These are phyloP conservation scores for Steinernema hermaphroditum DNA, from an alignment of 2,888 invertebrate genomes.

Conservation along the genomic window DNA sequence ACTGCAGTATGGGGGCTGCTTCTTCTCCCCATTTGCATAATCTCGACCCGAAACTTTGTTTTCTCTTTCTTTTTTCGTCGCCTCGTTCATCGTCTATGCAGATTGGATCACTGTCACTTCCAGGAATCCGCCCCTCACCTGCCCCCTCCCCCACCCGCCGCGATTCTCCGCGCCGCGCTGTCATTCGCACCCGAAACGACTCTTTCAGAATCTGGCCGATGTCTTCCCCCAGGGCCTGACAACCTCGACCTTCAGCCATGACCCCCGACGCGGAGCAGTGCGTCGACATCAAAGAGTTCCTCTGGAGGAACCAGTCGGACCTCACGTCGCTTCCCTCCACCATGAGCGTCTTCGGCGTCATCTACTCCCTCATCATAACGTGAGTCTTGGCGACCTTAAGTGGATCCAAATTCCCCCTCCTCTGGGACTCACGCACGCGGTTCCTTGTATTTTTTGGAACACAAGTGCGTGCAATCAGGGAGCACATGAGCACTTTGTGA, in stretches of 20 bases:
- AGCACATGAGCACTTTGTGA: no score
- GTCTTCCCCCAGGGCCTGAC: not conserved
- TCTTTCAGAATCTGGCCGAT: not conserved
- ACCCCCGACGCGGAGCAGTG: conserved; percentile 2
- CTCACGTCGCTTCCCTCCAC: conserved; percentile 57
- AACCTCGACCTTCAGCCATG: not conserved
- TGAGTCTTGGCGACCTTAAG: conserved; percentile 41
- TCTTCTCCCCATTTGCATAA: conserved; percentile 12
- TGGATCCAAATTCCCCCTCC: no score
- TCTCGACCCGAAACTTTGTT: conserved; percentile 20
- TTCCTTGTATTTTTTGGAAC: no score
- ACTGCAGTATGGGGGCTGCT: not conserved
- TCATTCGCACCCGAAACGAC: not conserved
- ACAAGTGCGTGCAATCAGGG: no score
- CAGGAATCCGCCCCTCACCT: conserved; percentile 27
- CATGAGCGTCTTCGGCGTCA: conserved; percentile 52
- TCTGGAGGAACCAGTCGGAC: conserved; percentile 57
- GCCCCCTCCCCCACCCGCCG: not conserved
- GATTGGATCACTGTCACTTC: conserved; percentile 10
- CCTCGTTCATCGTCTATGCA: conserved; percentile 26
- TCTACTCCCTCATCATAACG: conserved; percentile 60
- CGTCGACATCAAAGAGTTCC: conserved; percentile 47
- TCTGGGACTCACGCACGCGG: no score
- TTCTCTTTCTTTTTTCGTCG: not conserved
- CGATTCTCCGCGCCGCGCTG: not conserved